These are phyloP conservation scores for Contarinia nasturtii DNA, from an alignment of 1,140 invertebrate genomes.

Conservation along the genomic window DNA sequence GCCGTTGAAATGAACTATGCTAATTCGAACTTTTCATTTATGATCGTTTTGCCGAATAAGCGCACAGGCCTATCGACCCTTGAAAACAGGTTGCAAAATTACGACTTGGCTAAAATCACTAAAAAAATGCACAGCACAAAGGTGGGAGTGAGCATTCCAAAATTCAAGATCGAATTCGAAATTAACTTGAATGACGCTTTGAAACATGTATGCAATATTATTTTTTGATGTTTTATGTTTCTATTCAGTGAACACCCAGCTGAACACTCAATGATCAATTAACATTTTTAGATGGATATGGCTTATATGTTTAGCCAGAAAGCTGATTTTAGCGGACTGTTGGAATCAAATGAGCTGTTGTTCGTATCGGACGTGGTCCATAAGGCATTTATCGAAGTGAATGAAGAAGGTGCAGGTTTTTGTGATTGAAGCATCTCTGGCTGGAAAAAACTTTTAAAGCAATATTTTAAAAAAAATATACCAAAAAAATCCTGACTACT, in stretches of 20 bases:
- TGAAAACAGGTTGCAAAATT: slow-evolving; percentile 28
- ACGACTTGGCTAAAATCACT: slow-evolving; percentile 21
- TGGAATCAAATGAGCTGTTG: slow-evolving; percentile 23
- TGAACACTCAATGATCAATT: background rate
- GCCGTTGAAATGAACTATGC: slow-evolving; percentile 28
- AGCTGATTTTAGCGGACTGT: slow-evolving; percentile 42
- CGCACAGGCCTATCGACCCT: slow-evolving; percentile 27
- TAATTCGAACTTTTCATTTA: slow-evolving; percentile 31
- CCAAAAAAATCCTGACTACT: too few relatives aligned
- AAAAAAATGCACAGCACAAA: slow-evolving; percentile 14
- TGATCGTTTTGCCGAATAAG: slow-evolving; percentile 36
- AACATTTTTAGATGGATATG: slow-evolving; percentile 31
- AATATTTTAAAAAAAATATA: too few relatives aligned
- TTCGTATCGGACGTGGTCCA: slow-evolving; percentile 36
- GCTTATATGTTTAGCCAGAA: slow-evolving; percentile 28
- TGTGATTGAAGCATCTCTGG: too few relatives aligned
- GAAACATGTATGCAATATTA: slow-evolving; percentile 26
- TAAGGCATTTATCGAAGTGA: slow-evolving; percentile 51
- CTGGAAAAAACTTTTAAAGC: too few relatives aligned
- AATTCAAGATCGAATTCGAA: slow-evolving; percentile 47
- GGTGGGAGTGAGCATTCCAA: slow-evolving; percentile 37
- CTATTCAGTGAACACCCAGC: too few relatives aligned
- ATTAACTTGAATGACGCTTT: slow-evolving; percentile 35
- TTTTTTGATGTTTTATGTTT: background rate
- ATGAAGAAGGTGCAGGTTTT: slow-evolving; percentile 52